Base-by-base conservation (phyloP, 2,797 vertebrate genomes). In the Etheostoma nigrum region DNA sequence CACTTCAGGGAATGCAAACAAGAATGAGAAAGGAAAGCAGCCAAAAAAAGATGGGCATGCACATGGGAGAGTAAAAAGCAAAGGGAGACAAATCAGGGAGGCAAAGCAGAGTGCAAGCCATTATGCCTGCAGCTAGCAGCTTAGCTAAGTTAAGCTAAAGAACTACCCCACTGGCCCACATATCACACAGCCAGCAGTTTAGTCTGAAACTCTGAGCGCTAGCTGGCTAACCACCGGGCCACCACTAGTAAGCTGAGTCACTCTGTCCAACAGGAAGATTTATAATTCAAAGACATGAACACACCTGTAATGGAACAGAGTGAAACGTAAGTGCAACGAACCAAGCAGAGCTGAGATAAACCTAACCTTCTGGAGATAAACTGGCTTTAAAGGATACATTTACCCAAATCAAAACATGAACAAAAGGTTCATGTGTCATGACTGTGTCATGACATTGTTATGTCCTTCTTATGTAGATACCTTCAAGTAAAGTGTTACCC, bases 111-210 rank as follows among this genome's bases (percentile, higher is more conserved):
- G 68, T 49, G 67, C 64, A 57, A 72, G 55, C 69, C 61, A 47
- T 70, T 52, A 47, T 7, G 63, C 82, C 79, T 69, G 73, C 72
- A 72, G 82, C 75, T 64, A 48, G 66, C 52, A 19, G 76, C 81
- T n/a, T 79, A 79, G 81, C 81, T n/a, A 80, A 79, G 81, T 75
- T 73, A 49, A 79, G 67, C 78, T 74, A 78, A 81, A 86, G 80
- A 67, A 53, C 69, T 87, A 93, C 90, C 93, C 90, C 82, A 92
- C 83, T 93, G 89, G 92, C 91, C 92, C 88, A 92, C 67, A 92
- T 89, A 92, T 79, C 70, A 57, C 66, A 76, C 67, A 84, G 65
- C 52, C 81, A 80, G 82, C 49, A 60, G 68, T 79, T 44, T 53
- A 10, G 44, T 54, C 60, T 60, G 72, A 72, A 83, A 53, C 76